Evolutionary conservation across 2,113 vertebrate species (phyloP).

Genomic region (Gallinago media): DNA sequence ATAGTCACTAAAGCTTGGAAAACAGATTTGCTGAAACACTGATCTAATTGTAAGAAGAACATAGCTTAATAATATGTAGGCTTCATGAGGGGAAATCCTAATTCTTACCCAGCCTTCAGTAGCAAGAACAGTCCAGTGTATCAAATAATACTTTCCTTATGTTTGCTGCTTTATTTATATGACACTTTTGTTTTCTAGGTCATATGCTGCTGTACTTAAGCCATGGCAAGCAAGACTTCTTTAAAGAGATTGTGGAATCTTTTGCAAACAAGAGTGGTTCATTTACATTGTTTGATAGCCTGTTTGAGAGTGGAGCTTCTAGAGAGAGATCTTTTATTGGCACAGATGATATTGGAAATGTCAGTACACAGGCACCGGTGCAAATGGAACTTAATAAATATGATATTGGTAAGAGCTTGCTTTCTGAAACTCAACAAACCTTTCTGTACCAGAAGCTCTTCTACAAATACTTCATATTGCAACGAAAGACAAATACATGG

Average conservation of each 20-base stretch:
- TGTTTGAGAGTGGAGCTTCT: conserved; percentile 81
- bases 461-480: not conserved
- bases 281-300: conserved; percentile 81
- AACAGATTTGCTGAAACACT: not conserved
- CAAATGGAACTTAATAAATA: conserved; percentile 84
- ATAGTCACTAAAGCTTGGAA: not conserved
- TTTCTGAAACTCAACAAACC: not conserved
- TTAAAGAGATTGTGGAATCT: conserved; percentile 90
- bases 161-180: not conserved
- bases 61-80: not conserved
- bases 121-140: not conserved
- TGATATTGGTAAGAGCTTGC: conserved; percentile 83
- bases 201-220: conserved; percentile 94
- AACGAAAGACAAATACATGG: not conserved
- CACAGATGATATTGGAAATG: conserved; percentile 84
- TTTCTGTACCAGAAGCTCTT: not conserved
- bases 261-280: conserved; percentile 90
- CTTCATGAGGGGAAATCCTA: not conserved
- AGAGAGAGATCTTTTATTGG: conserved; percentile 85
- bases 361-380: conserved; percentile 79
- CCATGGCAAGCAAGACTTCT: conserved; percentile 80
- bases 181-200: conserved; percentile 73
- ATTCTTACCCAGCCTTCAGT: not conserved
- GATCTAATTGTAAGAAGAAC: not conserved
- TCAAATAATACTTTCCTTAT: not conserved